Evolutionary conservation across 2,797 vertebrate genomes (phyloP).

Genomic region (Odontamblyopus rebecca): DNA sequence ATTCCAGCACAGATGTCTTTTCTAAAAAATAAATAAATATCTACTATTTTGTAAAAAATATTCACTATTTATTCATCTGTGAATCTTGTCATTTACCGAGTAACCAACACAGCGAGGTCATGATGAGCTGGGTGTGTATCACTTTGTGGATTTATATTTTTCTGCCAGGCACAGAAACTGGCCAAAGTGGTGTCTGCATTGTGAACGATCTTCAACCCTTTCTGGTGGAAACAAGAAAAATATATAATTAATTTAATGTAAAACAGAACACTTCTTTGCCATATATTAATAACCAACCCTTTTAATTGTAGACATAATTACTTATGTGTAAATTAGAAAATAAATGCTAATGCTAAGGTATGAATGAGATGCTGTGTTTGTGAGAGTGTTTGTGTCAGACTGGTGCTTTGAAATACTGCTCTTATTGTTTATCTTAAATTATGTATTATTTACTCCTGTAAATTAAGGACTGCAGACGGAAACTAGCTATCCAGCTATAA

Average conservation of each 20-base stretch:
- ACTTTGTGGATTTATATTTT: constrained; percentile 92
- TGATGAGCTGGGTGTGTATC: constrained; percentile 94
- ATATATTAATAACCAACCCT: no score
- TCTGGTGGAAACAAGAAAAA: constrained; percentile 68
- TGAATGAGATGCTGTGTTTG: no score
- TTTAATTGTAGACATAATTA: not conserved
- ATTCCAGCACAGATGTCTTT: constrained; percentile 95
- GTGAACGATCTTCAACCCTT: constrained; percentile 93
- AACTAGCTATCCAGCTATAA: no score
- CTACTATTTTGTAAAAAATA: not conserved
- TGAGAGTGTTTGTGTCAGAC: no score
- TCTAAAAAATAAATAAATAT: constrained; percentile 61
- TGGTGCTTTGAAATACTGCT: no score
- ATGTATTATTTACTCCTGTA: no score
- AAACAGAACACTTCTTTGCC: not conserved
- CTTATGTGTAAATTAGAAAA: not conserved
- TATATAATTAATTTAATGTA: not conserved
- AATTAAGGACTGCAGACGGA: no score
- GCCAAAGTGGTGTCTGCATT: constrained; percentile 91
- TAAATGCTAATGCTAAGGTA: no score
- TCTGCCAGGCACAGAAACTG: constrained; percentile 98
- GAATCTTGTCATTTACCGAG: constrained; percentile 76
- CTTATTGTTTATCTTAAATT: no score
- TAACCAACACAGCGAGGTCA: constrained; percentile 90
- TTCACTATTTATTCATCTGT: not conserved